Percentiles rank a stretch among this genome's conserved stretches.
Conservation (phyloP, 2,888 invertebrate species). For the Machimus rusticus region DNA sequence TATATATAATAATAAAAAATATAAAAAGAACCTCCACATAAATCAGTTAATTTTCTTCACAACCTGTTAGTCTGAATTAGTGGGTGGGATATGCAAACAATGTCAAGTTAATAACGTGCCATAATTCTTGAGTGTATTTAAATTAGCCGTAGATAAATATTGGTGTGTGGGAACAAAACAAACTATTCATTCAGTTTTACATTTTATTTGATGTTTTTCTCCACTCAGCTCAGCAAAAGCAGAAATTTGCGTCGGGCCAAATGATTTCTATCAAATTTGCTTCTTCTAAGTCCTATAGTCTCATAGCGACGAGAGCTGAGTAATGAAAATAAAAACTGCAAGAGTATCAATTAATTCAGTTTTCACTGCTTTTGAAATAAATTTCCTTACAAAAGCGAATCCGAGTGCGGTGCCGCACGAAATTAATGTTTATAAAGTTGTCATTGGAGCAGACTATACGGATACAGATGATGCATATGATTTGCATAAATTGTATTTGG, state of each 20-base stretch:
- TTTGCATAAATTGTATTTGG: too few species aligned
- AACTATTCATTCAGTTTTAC: not conserved
- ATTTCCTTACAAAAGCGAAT: not conserved
- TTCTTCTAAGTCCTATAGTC: not conserved
- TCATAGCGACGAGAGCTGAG: not conserved
- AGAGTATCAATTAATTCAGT: not conserved
- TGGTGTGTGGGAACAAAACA: not conserved
- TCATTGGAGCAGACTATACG: not conserved
- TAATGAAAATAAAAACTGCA: not conserved
- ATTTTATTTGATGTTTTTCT: not conserved
- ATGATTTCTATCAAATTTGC: not conserved
- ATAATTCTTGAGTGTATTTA: not conserved
- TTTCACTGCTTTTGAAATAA: not conserved
- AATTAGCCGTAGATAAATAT: not conserved
- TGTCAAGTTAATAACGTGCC: not conserved
- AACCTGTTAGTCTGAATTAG: not conserved
- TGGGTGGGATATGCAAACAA: not conserved
- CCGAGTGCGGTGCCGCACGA: not conserved
- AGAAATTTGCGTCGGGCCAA: not conserved
- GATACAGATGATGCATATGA: too few species aligned
- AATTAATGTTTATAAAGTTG: not conserved
- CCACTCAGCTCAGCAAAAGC: not conserved
- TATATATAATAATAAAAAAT: not conserved
- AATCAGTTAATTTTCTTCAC: not conserved
- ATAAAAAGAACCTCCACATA: not conserved